A percentile compares a stretch with the other conserved stretches of the same genome.
Conservation (phyloP, 2,113 vertebrate species). For the Oreocharis arfaki region DNA sequence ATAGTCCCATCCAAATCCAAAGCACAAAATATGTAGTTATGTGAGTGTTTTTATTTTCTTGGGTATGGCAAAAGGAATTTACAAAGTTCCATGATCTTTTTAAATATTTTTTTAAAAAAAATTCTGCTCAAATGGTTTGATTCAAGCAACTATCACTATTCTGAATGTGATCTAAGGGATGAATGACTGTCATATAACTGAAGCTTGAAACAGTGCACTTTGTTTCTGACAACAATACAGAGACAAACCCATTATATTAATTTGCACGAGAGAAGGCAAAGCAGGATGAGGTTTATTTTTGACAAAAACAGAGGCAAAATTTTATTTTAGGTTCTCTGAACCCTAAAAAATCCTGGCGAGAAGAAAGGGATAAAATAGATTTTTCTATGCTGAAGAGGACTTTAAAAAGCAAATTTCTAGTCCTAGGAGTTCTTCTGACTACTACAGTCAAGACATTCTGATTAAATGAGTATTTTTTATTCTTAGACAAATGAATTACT, state of each 20-base stretch:
- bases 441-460: background rate
- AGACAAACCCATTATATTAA: background rate
- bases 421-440: background rate
- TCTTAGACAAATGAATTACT: background rate
- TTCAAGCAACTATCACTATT: background rate
- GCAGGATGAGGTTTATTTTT: background rate
- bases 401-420: background rate
- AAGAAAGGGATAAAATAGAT: background rate
- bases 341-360: background rate
- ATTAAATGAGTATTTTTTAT: background rate
- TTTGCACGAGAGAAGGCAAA: background rate
- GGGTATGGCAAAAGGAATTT: background rate
- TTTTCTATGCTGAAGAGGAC: background rate
- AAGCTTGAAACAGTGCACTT: background rate
- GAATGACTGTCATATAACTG: background rate
- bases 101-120: background rate
- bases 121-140: background rate
- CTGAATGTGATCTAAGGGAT: background rate
- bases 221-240: background rate
- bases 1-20: background rate
- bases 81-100: background rate
- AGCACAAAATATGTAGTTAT: background rate
- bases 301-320: background rate
- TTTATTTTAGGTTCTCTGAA: background rate
- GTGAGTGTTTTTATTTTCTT: background rate